Conservation (phyloP, 1,140 invertebrate genomes). For the Drosophila bocki region DNA sequence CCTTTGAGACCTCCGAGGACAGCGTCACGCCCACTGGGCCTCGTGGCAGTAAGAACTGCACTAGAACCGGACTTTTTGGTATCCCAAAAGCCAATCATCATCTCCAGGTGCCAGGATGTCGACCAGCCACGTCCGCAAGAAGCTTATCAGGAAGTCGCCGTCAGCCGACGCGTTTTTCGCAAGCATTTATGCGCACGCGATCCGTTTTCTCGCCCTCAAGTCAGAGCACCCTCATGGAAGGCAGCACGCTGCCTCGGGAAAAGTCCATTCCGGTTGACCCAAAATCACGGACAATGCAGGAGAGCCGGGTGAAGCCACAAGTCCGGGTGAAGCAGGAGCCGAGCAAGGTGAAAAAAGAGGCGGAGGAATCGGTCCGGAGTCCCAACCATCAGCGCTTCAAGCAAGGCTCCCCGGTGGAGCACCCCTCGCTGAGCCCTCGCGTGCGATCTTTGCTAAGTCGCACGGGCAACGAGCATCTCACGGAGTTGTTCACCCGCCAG, state of each 20-base stretch:
- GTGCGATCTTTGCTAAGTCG: conserved; percentile 55
- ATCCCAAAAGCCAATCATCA: conserved; percentile 9
- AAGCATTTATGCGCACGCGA: conserved; percentile 54
- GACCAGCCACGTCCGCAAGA: background rate
- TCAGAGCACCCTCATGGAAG: conserved; percentile 28
- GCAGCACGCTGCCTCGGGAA: background rate
- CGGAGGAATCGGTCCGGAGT: background rate
- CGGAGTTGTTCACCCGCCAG: conserved; percentile 62
- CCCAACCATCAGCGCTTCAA: conserved; percentile 38
- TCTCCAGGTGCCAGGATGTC: conserved; percentile 16
- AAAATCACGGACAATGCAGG: background rate
- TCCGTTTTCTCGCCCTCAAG: conserved; percentile 61
- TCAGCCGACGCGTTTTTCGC: conserved; percentile 36
- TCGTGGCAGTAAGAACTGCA: background rate
- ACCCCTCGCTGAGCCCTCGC: conserved; percentile 51
- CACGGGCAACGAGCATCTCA: conserved; percentile 58
- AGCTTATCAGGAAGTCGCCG: background rate
- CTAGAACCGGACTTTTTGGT: conserved; percentile 4
- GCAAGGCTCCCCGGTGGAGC: conserved; percentile 58
- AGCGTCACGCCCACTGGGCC: conserved; percentile 12
- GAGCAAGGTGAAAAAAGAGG: background rate
- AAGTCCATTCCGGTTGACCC: background rate
- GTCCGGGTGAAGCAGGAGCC: background rate
- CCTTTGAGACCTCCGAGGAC: conserved; percentile 40
- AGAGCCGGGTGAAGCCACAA: conserved; percentile 2